These are phyloP conservation scores for Podargus strigoides DNA, from an alignment of 2,797 vertebrate genomes.

Conservation along the genomic window DNA sequence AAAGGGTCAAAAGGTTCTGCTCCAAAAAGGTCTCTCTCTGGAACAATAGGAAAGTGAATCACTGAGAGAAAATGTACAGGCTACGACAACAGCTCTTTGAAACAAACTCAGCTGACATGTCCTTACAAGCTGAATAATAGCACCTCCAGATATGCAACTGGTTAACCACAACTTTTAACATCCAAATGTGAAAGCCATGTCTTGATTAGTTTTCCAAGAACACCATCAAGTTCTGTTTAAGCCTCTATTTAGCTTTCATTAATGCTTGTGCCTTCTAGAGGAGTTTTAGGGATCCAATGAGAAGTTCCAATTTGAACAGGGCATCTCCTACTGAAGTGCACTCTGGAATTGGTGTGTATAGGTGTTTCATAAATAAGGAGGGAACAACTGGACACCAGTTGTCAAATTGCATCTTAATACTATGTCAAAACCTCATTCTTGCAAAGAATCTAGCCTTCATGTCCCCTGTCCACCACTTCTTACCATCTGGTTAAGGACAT, in stretches of 20 bases:
- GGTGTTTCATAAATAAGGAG: background rate
- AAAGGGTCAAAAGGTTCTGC: conserved; percentile 98
- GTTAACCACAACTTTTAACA: background rate
- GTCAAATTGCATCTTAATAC: background rate
- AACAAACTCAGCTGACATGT: background rate
- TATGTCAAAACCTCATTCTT: background rate
- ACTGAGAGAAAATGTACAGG: background rate
- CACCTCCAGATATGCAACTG: background rate
- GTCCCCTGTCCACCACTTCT: background rate
- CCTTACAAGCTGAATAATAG: background rate
- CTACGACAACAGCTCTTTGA: accelerated
- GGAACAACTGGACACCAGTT: background rate
- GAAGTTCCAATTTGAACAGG: background rate
- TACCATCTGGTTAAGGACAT: background rate
- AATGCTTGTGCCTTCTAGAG: background rate
- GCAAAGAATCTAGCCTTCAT: background rate
- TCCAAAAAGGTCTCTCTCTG: conserved; percentile 95
- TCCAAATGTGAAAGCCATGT: background rate
- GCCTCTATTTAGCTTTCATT: background rate
- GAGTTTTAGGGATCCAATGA: accelerated
- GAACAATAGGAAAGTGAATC: conserved; percentile 55
- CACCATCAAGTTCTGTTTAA: background rate
- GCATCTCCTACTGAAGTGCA: background rate
- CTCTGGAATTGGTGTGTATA: background rate
- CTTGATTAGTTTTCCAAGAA: background rate